These are phyloP conservation scores for Agrotis puta DNA, from an alignment of 2,888 invertebrate species.

Conservation along the genomic window DNA sequence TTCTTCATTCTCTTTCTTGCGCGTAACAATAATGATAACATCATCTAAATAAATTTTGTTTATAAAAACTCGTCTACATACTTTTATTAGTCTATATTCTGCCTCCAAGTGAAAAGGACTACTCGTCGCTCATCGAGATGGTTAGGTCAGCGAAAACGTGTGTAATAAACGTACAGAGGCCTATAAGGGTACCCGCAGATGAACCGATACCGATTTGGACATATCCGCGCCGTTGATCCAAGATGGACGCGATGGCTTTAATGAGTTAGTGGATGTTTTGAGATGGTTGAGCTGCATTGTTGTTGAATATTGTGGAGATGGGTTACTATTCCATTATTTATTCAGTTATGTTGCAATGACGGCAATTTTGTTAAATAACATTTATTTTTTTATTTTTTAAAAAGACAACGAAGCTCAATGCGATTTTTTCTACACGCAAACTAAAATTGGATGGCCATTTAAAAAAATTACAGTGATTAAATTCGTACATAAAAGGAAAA, in stretches of 20 bases:
- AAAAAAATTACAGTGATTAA: not conserved
- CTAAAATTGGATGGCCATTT: too few relatives aligned
- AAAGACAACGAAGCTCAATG: too few relatives aligned
- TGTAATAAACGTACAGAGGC: conserved; percentile 69
- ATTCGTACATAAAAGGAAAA: not conserved
- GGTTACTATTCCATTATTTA: not conserved
- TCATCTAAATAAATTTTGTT: conserved; percentile 14
- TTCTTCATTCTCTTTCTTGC: not conserved
- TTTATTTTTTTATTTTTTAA: too few relatives aligned
- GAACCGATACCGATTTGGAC: conserved; percentile 45
- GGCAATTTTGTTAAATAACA: not conserved
- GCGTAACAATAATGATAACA: not conserved
- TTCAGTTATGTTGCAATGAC: not conserved
- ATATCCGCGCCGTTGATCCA: conserved; percentile 37
- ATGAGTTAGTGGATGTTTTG: conserved; percentile 30
- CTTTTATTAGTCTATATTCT: conserved; percentile 53
- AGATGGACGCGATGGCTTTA: conserved; percentile 38
- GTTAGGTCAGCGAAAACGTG: conserved; percentile 73
- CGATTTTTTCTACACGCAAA: too few relatives aligned
- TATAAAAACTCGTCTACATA: conserved; percentile 26
- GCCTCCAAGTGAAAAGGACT: conserved; percentile 58
- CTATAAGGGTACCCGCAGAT: conserved; percentile 65
- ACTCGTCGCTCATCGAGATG: conserved; percentile 64
- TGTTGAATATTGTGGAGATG: not conserved
- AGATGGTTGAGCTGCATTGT: conserved; percentile 13